These are phyloP conservation scores for Nematolebias whitei DNA, from an alignment of 2,113 vertebrate genomes.

Conservation along the genomic window DNA sequence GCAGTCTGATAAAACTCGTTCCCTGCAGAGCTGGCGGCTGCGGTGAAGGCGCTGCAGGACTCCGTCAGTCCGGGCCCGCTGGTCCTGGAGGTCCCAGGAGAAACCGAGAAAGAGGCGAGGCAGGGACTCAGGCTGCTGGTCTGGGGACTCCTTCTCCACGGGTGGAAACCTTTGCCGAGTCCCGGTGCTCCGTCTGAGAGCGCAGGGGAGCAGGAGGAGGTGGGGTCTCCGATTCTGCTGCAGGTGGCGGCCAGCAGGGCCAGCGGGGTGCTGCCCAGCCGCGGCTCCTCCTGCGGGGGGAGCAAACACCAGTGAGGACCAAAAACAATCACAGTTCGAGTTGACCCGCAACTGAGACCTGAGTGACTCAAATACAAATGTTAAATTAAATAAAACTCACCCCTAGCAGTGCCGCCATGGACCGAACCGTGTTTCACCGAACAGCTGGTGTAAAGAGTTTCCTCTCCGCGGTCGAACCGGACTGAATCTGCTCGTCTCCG, in stretches of 20 bases:
- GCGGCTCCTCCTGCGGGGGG: slow-evolving; percentile 88
- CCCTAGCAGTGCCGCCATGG: slow-evolving; percentile 97
- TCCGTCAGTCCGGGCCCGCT: slow-evolving; percentile 78
- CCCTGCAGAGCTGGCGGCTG: slow-evolving; percentile 82
- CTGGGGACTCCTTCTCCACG: slow-evolving; percentile 85
- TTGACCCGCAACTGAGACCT: no score
- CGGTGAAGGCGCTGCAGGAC: slow-evolving; percentile 88
- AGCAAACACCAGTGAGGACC: neutral
- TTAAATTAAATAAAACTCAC: slow-evolving; percentile 81
- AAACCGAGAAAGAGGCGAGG: slow-evolving; percentile 79
- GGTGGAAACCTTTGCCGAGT: slow-evolving; percentile 89
- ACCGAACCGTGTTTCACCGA: slow-evolving; percentile 84
- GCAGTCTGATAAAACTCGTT: slow-evolving; percentile 89
- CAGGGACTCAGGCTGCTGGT: slow-evolving; percentile 81
- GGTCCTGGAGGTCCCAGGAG: slow-evolving; percentile 77
- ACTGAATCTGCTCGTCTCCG: slow-evolving; percentile 50
- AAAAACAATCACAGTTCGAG: neutral
- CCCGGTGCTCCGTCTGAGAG: slow-evolving; percentile 85
- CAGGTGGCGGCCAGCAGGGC: slow-evolving; percentile 97
- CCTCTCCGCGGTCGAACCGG: neutral
- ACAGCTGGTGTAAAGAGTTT: slow-evolving; percentile 13
- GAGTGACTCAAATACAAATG: neutral
- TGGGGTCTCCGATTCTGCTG: slow-evolving; percentile 92
- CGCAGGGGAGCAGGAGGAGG: slow-evolving; percentile 83
- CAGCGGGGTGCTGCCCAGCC: slow-evolving; percentile 91